These are phyloP conservation scores for Lycocerus yunnanus DNA, from an alignment of 2,888 invertebrate genomes.

Conservation along the genomic window DNA sequence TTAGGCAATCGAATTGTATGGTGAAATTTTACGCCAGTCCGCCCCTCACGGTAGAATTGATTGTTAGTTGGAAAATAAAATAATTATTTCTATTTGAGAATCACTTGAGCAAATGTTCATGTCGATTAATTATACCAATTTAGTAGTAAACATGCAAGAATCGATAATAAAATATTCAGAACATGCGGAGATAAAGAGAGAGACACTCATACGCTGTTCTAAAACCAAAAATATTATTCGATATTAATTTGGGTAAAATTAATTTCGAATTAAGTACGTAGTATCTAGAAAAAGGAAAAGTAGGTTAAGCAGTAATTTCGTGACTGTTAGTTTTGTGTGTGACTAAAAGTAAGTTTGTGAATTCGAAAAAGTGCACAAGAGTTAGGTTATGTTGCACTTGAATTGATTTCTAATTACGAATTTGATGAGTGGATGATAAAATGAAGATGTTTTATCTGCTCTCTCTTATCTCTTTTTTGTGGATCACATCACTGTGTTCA, in stretches of 20 bases:
- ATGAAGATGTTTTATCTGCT: slow-evolving; percentile 32
- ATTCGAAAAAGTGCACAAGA: slow-evolving; percentile 21
- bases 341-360: slow-evolving; percentile 34
- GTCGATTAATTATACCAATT: not conserved
- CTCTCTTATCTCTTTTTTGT: slow-evolving; percentile 40
- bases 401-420: slow-evolving; percentile 4
- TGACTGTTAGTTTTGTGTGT: slow-evolving; percentile 44
- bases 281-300: slow-evolving; percentile 6
- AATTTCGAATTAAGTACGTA: slow-evolving; percentile 12
- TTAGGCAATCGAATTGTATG: no score
- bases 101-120: not conserved
- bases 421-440: slow-evolving; percentile 14
- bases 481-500: slow-evolving; percentile 44
- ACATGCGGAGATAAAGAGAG: slow-evolving; percentile 21
- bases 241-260: not conserved
- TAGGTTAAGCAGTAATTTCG: slow-evolving; percentile 34
- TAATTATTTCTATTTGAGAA: not conserved
- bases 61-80: not conserved
- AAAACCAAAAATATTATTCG: not conserved
- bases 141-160: not conserved
- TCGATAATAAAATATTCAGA: slow-evolving; percentile 1
- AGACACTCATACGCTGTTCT: slow-evolving; percentile 15
- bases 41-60: not conserved
- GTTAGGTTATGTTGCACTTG: slow-evolving; percentile 5
- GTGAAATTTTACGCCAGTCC: no score